Conservation (phyloP, 2,113 vertebrate species). For the Centropristis striata region DNA sequence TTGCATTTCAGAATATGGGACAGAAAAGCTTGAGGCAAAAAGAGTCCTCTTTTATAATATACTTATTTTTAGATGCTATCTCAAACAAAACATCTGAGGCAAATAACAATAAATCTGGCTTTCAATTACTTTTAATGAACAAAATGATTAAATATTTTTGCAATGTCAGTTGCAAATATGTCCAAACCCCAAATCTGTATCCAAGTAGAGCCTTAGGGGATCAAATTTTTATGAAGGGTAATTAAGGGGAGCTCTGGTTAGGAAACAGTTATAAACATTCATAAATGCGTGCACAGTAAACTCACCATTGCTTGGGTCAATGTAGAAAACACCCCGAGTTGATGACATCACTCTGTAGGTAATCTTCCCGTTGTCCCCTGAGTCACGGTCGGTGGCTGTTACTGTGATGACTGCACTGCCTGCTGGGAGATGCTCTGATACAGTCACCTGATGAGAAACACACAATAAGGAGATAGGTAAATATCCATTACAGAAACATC, state of each 20-base stretch:
- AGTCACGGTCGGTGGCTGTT: slow-evolving; percentile 92
- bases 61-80: slow-evolving; percentile 47
- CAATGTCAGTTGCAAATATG: slow-evolving; percentile 43
- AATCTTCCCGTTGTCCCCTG: slow-evolving; percentile 92
- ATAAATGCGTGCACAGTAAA: slow-evolving; percentile 19
- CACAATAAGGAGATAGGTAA: not conserved
- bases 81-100: slow-evolving; percentile 46
- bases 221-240: slow-evolving; percentile 24
- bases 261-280: slow-evolving; percentile 19
- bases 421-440: slow-evolving; percentile 90
- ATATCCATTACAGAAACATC: not conserved
- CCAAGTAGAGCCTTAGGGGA: slow-evolving; percentile 12
- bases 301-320: slow-evolving; percentile 93
- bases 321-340: slow-evolving; percentile 86
- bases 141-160: slow-evolving; percentile 52
- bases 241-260: slow-evolving; percentile 26
- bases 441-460: slow-evolving; percentile 84
- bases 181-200: slow-evolving; percentile 27
- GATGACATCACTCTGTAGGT: slow-evolving; percentile 89
- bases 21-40: slow-evolving; percentile 10
- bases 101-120: slow-evolving; percentile 51
- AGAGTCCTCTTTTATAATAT: slow-evolving; percentile 28
- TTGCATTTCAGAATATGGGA: slow-evolving; percentile 16
- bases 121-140: slow-evolving; percentile 51
- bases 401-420: slow-evolving; percentile 91